Evolutionary conservation across 2,113 vertebrate genomes (phyloP).

Genomic region (Cepphus grylle): DNA sequence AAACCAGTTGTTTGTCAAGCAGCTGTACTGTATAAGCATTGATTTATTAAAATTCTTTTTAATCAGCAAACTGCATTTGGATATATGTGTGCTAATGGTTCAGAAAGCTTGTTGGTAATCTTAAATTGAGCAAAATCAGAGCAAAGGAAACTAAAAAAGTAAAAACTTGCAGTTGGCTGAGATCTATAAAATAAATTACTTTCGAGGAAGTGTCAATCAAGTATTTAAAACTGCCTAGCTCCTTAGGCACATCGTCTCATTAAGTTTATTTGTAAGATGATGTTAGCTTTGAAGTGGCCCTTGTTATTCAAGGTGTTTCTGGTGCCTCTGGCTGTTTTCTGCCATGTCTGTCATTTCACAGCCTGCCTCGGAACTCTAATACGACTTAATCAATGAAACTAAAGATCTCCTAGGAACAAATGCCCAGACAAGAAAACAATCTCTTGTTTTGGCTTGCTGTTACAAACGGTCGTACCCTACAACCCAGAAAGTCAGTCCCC

Average conservation of each 20-base stretch:
- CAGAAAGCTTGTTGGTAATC: not conserved
- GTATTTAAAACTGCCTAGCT: conserved; percentile 10
- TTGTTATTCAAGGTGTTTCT: not conserved
- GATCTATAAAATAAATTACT: conserved; percentile 13
- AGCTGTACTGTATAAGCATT: not conserved
- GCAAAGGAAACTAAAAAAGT: not conserved
- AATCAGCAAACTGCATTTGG: not conserved
- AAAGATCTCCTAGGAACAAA: not conserved
- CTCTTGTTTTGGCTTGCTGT: not conserved
- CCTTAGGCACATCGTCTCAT: not conserved
- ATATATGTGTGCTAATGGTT: not conserved
- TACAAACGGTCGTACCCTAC: not conserved
- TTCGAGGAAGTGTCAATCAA: not conserved
- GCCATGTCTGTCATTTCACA: not conserved
- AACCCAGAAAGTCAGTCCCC: not conserved
- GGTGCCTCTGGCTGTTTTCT: not conserved
- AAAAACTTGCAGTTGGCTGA: not conserved
- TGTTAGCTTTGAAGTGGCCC: not conserved
- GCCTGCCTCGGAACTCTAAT: not conserved
- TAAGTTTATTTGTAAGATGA: not conserved
- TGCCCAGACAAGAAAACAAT: not conserved
- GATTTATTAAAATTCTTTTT: not conserved
- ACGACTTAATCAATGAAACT: not conserved
- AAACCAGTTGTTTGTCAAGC: not conserved
- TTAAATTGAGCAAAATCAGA: not conserved